Conservation (phyloP, 2,113 vertebrate species). For the Furnarius figulus region DNA sequence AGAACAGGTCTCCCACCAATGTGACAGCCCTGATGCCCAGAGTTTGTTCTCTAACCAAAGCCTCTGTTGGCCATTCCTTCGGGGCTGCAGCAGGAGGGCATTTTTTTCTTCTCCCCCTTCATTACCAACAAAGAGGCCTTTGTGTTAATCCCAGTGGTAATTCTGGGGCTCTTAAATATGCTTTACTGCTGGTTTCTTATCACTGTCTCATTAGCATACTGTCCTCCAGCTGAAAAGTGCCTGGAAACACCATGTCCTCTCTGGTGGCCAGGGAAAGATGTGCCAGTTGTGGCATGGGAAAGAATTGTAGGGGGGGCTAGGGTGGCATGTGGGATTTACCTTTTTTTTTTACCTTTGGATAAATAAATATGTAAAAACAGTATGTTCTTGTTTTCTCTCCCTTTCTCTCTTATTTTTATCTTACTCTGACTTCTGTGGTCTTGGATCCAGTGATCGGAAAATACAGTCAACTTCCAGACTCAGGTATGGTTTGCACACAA, state of each 20-base stretch:
- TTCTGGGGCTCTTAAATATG: neutral
- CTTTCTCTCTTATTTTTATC: neutral
- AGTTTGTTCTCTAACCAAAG: neutral
- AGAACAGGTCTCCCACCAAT: neutral
- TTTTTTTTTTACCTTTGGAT: neutral
- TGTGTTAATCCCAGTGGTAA: slow-evolving; percentile 32
- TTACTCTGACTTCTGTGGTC: neutral
- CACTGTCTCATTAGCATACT: slow-evolving; percentile 4
- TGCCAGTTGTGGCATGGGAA: neutral
- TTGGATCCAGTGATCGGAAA: slow-evolving; percentile 91
- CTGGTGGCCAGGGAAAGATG: neutral
- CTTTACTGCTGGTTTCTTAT: neutral
- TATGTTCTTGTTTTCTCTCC: neutral
- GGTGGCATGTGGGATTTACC: neutral
- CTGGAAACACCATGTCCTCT: neutral
- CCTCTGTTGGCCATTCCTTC: neutral
- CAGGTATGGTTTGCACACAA: slow-evolving; percentile 75
- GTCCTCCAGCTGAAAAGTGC: neutral
- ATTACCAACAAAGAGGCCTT: slow-evolving; percentile 21
- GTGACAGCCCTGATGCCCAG: neutral
- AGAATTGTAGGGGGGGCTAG: neutral
- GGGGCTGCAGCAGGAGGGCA: neutral
- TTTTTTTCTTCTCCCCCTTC: neutral
- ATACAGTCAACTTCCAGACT: slow-evolving; percentile 93
- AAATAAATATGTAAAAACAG: neutral